Conservation (phyloP, 2,888 invertebrate species). For the Stictocephala bisonia region DNA sequence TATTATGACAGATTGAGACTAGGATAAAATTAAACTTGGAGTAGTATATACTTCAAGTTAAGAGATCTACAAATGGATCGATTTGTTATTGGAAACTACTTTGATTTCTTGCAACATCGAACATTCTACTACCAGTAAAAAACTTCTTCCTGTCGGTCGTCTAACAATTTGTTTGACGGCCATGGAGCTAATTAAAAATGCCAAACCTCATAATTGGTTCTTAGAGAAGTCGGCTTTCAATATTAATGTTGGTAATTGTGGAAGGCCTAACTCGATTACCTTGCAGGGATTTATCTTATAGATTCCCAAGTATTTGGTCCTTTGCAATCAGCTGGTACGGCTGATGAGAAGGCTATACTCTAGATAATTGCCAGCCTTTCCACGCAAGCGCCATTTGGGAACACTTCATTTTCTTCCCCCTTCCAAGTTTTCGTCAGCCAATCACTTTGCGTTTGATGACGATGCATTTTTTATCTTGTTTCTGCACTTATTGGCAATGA, state of each 20-base stretch:
- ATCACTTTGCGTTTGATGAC: too few relatives aligned
- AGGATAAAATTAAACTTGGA: too few relatives aligned
- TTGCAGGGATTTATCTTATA: constrained; percentile 28
- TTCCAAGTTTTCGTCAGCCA: too few relatives aligned
- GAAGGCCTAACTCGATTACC: constrained; percentile 41
- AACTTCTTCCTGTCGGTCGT: too few relatives aligned
- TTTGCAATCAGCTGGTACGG: constrained; percentile 9
- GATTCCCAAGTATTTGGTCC: background rate
- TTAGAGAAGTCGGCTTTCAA: background rate
- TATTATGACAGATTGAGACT: too few relatives aligned
- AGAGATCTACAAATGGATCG: too few relatives aligned
- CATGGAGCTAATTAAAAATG: constrained; percentile 39
- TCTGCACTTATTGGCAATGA: too few relatives aligned
- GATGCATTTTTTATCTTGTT: too few relatives aligned
- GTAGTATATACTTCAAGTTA: too few relatives aligned
- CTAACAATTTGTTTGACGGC: background rate
- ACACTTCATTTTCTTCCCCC: background rate
- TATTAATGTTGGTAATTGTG: constrained; percentile 41
- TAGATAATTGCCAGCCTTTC: constrained; percentile 22
- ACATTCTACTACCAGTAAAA: too few relatives aligned
- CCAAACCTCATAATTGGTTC: constrained; percentile 30
- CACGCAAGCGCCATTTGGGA: constrained; percentile 7
- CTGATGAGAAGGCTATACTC: constrained; percentile 16
- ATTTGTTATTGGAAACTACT: too few relatives aligned
- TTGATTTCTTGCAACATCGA: too few relatives aligned